Conservation (phyloP, 2,113 vertebrate genomes). For the Alaudala cheleensis region DNA sequence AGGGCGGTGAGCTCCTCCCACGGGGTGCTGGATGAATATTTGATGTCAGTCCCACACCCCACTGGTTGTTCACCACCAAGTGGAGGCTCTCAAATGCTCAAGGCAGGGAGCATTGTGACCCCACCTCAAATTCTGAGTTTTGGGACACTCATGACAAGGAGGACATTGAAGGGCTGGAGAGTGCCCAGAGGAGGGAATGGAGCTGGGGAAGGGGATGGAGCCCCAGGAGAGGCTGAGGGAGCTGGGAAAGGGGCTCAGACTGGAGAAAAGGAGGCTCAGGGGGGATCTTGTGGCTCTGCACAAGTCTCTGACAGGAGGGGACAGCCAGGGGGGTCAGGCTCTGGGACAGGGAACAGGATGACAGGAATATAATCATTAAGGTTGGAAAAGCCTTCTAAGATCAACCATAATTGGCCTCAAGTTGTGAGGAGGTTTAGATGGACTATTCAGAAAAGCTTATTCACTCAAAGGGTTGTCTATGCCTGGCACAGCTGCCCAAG, state of each 20-base stretch:
- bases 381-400: neutral
- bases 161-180: fast-evolving
- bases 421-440: neutral
- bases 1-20: neutral
- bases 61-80: neutral
- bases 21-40: fast-evolving
- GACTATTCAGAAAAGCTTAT: neutral
- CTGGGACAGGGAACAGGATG: neutral
- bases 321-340: fast-evolving
- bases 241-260: neutral
- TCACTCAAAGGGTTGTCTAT: neutral
- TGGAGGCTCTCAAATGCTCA: neutral
- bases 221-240: fast-evolving
- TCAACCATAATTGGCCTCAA: no score
- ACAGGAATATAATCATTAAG: neutral
- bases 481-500: neutral
- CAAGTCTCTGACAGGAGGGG: fast-evolving
- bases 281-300: neutral
- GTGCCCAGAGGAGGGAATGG: fast-evolving
- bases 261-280: neutral
- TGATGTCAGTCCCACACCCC: neutral
- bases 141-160: neutral
- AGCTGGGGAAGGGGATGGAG: neutral
- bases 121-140: neutral
- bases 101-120: neutral